phyloP scores from a whole-genome alignment of 1,140 invertebrate species.

The Sitodiplosis mosellana region DNA sequence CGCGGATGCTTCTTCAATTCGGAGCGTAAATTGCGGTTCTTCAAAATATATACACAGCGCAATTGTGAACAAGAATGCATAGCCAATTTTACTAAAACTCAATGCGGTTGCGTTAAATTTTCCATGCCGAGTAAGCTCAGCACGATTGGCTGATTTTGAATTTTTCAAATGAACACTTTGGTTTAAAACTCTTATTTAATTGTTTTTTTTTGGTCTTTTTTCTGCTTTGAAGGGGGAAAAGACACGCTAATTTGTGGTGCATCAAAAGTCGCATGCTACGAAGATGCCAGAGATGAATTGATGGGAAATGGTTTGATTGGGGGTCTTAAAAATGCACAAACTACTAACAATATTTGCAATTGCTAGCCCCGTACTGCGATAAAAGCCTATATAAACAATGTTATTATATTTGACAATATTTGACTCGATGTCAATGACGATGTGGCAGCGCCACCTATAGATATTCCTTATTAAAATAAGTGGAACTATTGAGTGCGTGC shows the following conservation, averaged over 20 bases:
- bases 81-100: conserved; percentile 44
- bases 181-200: no score
- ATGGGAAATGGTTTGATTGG: conserved; percentile 32
- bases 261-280: conserved; percentile 27
- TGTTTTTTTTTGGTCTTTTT: neutral
- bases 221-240: conserved; percentile 17
- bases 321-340: no score
- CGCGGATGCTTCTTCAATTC: conserved; percentile 41
- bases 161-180: neutral
- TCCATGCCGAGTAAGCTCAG: conserved; percentile 35
- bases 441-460: no score
- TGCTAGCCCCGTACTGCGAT: no score
- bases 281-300: conserved; percentile 30
- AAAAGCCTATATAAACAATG: no score
- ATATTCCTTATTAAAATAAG: no score
- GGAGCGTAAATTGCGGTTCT: conserved; percentile 40
- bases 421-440: no score
- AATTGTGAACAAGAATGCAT: conserved; percentile 61
- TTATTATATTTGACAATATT: no score
- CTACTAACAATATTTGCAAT: no score
- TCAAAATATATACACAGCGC: conserved; percentile 50
- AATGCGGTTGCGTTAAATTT: conserved; percentile 29
- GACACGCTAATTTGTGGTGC: conserved; percentile 39
- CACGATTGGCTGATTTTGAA: no score
- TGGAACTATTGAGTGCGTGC: no score